Percentiles rank a stretch among this genome's conserved stretches.
phyloP scores from a whole-genome alignment of 2,113 vertebrate genomes.

The Notarius quadriscutis region DNA sequence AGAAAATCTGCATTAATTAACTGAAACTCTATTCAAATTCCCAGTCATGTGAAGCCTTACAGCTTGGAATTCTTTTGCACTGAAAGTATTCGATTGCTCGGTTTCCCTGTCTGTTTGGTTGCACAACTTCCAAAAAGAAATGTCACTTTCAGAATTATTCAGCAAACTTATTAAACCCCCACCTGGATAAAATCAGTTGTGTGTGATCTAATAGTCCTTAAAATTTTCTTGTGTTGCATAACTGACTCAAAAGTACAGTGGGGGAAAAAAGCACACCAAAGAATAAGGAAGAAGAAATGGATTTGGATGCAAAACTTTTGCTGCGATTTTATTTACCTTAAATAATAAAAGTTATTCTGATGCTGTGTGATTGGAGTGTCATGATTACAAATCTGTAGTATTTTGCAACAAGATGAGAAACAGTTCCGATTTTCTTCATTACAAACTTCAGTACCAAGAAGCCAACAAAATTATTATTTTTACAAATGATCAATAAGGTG shows the following conservation, averaged over 20 bases:
- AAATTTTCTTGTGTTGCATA: constrained; percentile 27
- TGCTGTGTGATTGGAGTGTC: neutral
- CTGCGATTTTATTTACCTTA: neutral
- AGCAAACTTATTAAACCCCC: neutral
- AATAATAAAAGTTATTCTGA: neutral
- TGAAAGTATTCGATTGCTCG: neutral
- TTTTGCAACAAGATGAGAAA: neutral
- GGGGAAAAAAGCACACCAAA: neutral
- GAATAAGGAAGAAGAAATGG: neutral
- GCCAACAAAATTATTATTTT: neutral
- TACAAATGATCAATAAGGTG: neutral
- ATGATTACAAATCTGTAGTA: neutral
- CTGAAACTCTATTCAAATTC: neutral
- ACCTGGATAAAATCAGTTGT: constrained; percentile 17
- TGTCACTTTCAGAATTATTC: constrained; percentile 31
- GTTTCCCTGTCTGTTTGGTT: neutral
- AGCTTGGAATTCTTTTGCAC: constrained; percentile 20
- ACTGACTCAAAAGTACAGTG: neutral
- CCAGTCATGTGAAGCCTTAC: constrained; percentile 14
- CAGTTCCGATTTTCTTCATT: neutral
- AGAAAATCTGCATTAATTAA: neutral
- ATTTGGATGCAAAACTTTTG: neutral
- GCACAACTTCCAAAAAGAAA: constrained; percentile 11
- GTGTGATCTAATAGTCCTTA: constrained; percentile 5
- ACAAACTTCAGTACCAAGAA: neutral